Evolutionary conservation across 2,888 invertebrate species (phyloP), one percentile per base, ranked within the genome.

Genomic region (Gymnocheta viridis): DNA sequence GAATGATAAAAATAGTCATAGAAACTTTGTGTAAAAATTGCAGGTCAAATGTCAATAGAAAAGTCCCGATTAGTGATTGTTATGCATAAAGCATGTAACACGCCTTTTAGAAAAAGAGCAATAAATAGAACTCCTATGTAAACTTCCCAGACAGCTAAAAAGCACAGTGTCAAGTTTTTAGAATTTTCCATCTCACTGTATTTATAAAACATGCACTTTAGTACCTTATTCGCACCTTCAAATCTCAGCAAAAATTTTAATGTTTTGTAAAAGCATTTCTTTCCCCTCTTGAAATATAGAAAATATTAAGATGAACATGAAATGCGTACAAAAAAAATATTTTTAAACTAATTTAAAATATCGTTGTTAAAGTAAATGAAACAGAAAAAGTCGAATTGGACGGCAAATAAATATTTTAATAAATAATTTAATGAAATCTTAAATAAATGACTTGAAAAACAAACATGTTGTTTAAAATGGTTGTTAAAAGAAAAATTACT

Each of bases 401-500:
- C 3, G 1, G 35, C 19, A 24, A 44, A n/a, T 1, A 19, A 32
- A 44, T n/a, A 29, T 51, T 51, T 35, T n/a, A n/a, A n/a, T n/a
- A n/a, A 49, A 70, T 19, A 58, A 44, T 56, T 44, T 10, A 56
- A 54, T 19, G 6, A 54, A 41, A 29, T 54, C 12, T 35, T 12
- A 69, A 69, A 69, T 27, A 44, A 70, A 58, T 32, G 10, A 1
- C 4, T n/a, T 1, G 6, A 29, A 35, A 44, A 35, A 35, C 6
- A 58, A 12, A 70, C 12, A 49, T 67, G 7, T 54, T 38, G n/a
- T 38, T 49, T 32, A 32, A 24, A 49, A 51, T 35, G 44, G 51
- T 4, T 51, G n/a, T 38, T 38, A 27, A 54, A 54, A 7, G 35
- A 51, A 19, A 38, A 38, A 38, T 51, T 73, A 27, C 27, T 51